Base-by-base conservation (phyloP, 1,140 invertebrate species). In the Brachionus sp. region DNA sequence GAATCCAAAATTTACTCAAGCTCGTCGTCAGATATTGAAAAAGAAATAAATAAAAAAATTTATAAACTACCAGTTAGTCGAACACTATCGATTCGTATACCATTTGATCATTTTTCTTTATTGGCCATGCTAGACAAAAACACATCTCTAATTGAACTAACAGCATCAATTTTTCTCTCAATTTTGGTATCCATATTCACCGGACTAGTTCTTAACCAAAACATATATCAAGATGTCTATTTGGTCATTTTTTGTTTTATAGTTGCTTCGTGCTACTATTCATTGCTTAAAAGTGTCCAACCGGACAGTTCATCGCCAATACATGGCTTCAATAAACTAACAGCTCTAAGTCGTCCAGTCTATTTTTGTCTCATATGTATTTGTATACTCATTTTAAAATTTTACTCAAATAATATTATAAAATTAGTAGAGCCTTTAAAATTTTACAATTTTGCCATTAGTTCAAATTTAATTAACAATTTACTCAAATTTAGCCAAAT, bases 301-400 rank as follows among this genome's bases (percentile, higher is more conserved):
- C 97, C 97, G 1, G 97, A 99, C 90, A 95, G 97, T 0, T 94
- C 97, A 0, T 98, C 96, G 4, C 97, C 97, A 0, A 96, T 96
- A 13, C 97, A 98, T 89, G 97, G 97, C 2, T 98, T 97, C 87
- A 99, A 99, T 89, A 93, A 95, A 85, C 93, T 98, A 80, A 95
- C 98, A 25, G 93, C 95, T 33, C 98, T 96, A 85, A 92, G 91
- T 87, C 91, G 97, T 83, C 95, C 97, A 12, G 93, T 98, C 19
- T 99, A 99, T 88, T 99, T 98, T 88, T 95, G 94, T 86, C 84
- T 98, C 16, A 94, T 93, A 87, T 92, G 93, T 42, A 91, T 92
- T 13, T 87, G 95, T 83, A 90, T 96, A 78, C 90, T 94, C 39
- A 19, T 9, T 25, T 19, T 80, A 7, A 80, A 16, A 39, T 13